Evolutionary conservation across 2,797 vertebrate genomes (phyloP), one percentile per base, ranked within the genome.

Genomic region (Phrynocephalus guinanensis): DNA sequence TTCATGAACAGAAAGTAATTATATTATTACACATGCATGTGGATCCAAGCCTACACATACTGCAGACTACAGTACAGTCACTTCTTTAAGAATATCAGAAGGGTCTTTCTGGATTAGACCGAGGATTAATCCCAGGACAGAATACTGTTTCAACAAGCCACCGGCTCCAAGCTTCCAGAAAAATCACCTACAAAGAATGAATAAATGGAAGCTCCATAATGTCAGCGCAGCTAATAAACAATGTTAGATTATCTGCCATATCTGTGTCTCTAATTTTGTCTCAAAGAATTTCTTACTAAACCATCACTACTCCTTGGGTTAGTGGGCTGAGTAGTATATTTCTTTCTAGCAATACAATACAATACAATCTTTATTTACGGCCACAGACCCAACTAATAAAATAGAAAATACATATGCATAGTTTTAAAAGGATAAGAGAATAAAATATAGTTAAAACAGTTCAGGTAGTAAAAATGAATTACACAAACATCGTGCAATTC

Each of bases 1-100:
- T 89, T 92, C 86, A 79, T 84, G 90, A 94, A 95, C 87, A 94
- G 93, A 93, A 90, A 89, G 90, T 63, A 83, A 92, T 83, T 93
- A 10, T 91, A 86, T 85, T 91, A 89, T 86, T 88, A 75, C 73
- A 77, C 88, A 2, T 0, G 44, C 71, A 67, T 52, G 26, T 24
- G 28, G 73, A 80, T 79, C 38, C 60, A 88, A 81, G 68, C 76
- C 82, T 72, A 73, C 68, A 38, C n/a, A 33, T 50, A 63, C 15
- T 30, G 76, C 50, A 63, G 77, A 30, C 38, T 63, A 24, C 38
- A 66, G 72, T 66, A 72, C n/a, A 73, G 44, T 71, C 16, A 83
- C 24, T 22, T 71, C 6, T 70, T 70, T 38, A 79, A 48, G 73
- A 82, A 52, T 28, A 10, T 75, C 66, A 33, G 79, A 68, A 24